phyloP scores from a whole-genome alignment of 2,797 vertebrate genomes.

The Galagoides demidoff region DNA sequence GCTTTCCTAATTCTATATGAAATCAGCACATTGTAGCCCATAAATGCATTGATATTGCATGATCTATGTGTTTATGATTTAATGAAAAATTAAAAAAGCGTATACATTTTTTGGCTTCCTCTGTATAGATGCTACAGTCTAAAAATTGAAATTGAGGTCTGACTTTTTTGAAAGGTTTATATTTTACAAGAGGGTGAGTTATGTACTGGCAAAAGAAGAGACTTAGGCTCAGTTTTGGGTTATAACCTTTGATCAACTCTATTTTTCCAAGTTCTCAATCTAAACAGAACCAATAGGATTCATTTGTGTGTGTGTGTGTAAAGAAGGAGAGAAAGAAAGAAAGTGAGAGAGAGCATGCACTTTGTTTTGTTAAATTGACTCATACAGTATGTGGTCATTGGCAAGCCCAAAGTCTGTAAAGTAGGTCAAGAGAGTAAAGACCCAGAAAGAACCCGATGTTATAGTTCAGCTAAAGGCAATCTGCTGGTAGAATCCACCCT shows the following conservation, averaged over 20 bases:
- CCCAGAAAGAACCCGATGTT: not conserved
- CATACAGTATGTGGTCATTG: not conserved
- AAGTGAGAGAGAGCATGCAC: too few relatives aligned
- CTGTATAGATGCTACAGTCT: not conserved
- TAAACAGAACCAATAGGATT: not conserved
- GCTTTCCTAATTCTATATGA: too few relatives aligned
- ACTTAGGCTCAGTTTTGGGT: not conserved
- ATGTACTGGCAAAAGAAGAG: not conserved
- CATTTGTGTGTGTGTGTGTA: not conserved
- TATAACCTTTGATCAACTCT: not conserved
- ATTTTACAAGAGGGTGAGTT: not conserved
- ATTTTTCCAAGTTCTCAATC: not conserved
- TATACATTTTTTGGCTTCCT: too few relatives aligned
- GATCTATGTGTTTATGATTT: too few relatives aligned
- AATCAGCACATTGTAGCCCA: too few relatives aligned
- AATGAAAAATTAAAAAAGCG: too few relatives aligned
- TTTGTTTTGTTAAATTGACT: not conserved
- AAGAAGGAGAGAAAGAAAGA: not conserved
- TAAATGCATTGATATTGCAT: too few relatives aligned
- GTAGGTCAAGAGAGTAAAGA: not conserved
- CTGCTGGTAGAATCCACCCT: not conserved
- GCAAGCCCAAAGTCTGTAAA: not conserved
- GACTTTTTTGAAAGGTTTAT: not conserved
- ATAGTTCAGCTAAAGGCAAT: not conserved
- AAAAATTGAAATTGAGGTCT: not conserved